Conservation (phyloP, 2,797 vertebrate genomes). For the Macrochelys suwanniensis region DNA sequence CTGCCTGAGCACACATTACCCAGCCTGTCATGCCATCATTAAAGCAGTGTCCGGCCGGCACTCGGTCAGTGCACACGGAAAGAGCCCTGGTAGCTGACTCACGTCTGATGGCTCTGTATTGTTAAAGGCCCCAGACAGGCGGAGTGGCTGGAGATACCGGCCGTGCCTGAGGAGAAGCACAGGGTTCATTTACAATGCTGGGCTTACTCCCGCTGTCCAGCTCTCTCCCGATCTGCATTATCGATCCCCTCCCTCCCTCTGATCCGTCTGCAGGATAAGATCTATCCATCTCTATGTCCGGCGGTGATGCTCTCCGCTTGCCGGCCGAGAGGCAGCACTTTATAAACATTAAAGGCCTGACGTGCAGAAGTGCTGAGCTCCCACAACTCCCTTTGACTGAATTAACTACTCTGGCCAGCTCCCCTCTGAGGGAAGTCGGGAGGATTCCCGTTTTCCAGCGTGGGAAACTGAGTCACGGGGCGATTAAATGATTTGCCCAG, state of each 20-base stretch:
- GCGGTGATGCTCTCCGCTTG: neutral
- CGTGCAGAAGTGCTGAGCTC: neutral
- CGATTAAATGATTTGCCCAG: neutral
- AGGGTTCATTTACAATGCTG: constrained; percentile 62
- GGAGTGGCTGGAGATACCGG: constrained; percentile 67
- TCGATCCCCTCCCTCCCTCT: constrained; percentile 22
- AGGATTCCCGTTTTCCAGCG: neutral
- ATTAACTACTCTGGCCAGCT: neutral
- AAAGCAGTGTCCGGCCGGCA: neutral
- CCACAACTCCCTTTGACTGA: neutral
- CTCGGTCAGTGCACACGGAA: constrained; percentile 52
- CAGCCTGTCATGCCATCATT: constrained; percentile 1
- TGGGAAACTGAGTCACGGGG: neutral
- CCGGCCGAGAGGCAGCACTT: neutral
- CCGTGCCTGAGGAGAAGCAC: constrained; percentile 41
- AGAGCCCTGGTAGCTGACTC: constrained; percentile 71
- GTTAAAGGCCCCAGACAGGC: constrained; percentile 67
- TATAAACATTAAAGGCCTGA: neutral
- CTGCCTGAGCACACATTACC: neutral
- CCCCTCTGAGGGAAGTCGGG: rapidly evolving
- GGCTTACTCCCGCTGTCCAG: constrained; percentile 11
- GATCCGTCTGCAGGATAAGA: constrained; percentile 15
- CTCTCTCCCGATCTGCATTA: constrained; percentile 23
- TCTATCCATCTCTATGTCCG: constrained; percentile 18
- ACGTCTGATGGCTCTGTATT: constrained; percentile 69